Base-by-base conservation (phyloP, 2,888 invertebrate species). In the Nemotelus pantherinus region DNA sequence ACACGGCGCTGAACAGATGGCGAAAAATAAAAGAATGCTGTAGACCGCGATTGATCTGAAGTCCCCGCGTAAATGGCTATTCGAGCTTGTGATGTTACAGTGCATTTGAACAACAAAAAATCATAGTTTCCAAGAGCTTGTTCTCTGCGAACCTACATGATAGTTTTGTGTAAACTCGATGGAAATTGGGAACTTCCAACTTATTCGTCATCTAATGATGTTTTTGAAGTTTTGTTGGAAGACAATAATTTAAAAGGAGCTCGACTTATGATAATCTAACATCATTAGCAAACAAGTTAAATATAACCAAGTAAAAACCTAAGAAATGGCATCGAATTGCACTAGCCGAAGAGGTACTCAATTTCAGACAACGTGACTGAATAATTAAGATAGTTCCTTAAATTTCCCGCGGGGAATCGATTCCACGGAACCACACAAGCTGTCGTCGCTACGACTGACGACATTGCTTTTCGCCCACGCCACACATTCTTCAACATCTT, bases 381-480 rank as follows among this genome's bases (percentile, higher is more conserved):
- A 25, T 25, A 25, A 25, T 25, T 25, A 25, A 25, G 25, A 25
- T 25, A 25, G 53, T 41, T 63, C 43, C 63, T 4, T 1, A 47
- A 47, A 39, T 70, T 70, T 70, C 70, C 70, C n/a, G 5, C 43
- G 5, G 70, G 70, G 70, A 70, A 3, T 25, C 41, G 1, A 5
- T 7, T 55, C 2, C 47, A 43, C 44, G 3, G 55, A 70, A 55
- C 70, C 70, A 70, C 70, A 70, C 70, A 70, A 70, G 70, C 70
- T 70, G 70, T 70, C 70, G 70, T 70, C 55, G 70, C 70, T 41
- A 70, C 53, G 55, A 70, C 70, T 70, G 70, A 47, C 70, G 70
- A 70, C 70, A 70, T 70, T 55, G 41, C 70, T 4, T 70, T 70
- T 50, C 70, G 70, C 70, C 70, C 70, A 70, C 70, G 70, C 70